These are phyloP conservation scores for Choloepus didactylus DNA, from an alignment of 2,797 vertebrate species.

Conservation along the genomic window DNA sequence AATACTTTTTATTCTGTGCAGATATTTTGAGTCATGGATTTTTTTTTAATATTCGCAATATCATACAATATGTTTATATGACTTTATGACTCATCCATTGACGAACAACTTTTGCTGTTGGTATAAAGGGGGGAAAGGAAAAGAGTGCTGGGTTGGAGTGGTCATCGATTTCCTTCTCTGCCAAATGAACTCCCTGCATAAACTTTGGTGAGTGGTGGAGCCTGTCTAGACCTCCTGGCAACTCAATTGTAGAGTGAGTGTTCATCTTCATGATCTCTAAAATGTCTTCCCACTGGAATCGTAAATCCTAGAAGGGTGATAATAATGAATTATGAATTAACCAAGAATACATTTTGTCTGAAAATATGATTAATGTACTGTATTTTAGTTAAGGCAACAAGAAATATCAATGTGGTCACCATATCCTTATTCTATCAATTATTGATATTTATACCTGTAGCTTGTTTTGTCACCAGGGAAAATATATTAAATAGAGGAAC, in stretches of 20 bases:
- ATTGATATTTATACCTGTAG: constrained; percentile 19
- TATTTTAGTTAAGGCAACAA: not conserved
- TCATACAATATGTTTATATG: not conserved
- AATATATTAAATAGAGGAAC: constrained; percentile 13
- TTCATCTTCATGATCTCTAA: constrained; percentile 15
- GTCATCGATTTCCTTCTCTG: not conserved
- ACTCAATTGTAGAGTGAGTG: not conserved
- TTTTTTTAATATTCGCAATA: not conserved
- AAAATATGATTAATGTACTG: constrained; percentile 27
- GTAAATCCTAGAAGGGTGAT: not conserved
- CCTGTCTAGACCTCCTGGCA: not conserved
- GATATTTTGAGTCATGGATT: not conserved
- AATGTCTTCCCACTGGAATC: not conserved
- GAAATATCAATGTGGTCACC: constrained; percentile 18
- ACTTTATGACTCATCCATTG: not conserved
- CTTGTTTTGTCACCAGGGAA: constrained; percentile 15
- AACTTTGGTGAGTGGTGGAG: not conserved
- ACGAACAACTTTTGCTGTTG: not conserved
- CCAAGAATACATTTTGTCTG: not conserved
- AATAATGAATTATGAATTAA: not conserved
- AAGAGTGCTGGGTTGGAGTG: not conserved
- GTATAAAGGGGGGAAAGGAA: not conserved
- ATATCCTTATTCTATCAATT: constrained; percentile 32
- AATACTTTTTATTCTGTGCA: not conserved
- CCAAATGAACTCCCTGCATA: not conserved